Conservation (phyloP, 2,888 invertebrate genomes). For the Nomada flava region DNA sequence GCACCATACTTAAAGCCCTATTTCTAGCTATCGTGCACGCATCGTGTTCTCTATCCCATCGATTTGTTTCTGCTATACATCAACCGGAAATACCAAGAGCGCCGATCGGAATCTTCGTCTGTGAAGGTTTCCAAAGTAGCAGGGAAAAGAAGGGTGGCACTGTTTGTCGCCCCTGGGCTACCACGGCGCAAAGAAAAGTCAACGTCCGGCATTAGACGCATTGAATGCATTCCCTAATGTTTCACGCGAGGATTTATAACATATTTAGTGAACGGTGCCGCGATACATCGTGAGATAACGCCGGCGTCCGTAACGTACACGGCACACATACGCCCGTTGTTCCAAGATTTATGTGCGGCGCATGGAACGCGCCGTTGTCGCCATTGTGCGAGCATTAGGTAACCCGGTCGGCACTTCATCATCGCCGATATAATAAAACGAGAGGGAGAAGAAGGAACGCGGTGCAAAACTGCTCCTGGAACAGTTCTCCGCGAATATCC, state of each 20-base stretch:
- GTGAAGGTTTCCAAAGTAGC: background rate
- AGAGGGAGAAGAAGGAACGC: slow-evolving; percentile 38
- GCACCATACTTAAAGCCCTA: background rate
- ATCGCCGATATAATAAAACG: slow-evolving; percentile 68
- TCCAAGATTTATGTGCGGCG: slow-evolving; percentile 76
- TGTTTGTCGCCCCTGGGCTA: background rate
- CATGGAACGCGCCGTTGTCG: slow-evolving; percentile 71
- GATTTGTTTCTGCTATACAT: background rate
- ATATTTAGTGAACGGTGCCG: slow-evolving; percentile 73
- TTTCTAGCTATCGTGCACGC: background rate
- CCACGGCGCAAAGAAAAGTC: slow-evolving; percentile 20
- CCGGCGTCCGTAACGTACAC: slow-evolving; percentile 46
- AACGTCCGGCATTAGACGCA: slow-evolving; percentile 68
- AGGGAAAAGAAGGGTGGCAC: slow-evolving; percentile 4
- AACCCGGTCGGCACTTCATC: slow-evolving; percentile 73
- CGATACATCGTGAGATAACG: slow-evolving; percentile 74
- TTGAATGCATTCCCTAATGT: slow-evolving; percentile 75
- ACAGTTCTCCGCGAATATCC: slow-evolving; percentile 8
- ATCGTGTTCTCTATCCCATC: background rate
- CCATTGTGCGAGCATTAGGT: slow-evolving; percentile 77
- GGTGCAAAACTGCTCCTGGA: slow-evolving; percentile 17
- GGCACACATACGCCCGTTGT: slow-evolving; percentile 65
- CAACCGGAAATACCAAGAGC: slow-evolving; percentile 38
- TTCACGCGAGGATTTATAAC: slow-evolving; percentile 76
- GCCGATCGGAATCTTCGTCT: slow-evolving; percentile 18